These are phyloP conservation scores for Hippocampus guttulatus DNA, from an alignment of 2,113 vertebrate genomes.

Conservation along the genomic window DNA sequence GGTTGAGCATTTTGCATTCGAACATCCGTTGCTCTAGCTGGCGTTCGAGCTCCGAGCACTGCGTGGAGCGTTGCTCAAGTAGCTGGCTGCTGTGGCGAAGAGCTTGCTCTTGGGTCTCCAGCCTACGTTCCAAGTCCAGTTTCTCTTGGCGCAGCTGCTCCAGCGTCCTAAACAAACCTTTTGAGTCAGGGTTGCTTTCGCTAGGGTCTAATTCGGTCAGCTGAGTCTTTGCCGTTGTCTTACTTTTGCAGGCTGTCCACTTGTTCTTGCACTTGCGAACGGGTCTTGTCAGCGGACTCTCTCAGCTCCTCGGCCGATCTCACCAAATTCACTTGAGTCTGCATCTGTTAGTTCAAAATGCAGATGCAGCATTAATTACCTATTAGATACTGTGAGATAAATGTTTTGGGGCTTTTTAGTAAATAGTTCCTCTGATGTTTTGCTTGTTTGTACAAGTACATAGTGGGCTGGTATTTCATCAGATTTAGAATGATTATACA, in stretches of 20 bases:
- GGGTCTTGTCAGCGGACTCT: conserved; percentile 72
- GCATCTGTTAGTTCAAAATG: conserved; percentile 55
- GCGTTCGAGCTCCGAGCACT: conserved; percentile 69
- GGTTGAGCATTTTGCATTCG: neutral
- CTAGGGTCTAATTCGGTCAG: neutral
- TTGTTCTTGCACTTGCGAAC: conserved; percentile 69
- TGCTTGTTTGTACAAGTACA: no score
- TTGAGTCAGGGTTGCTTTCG: neutral
- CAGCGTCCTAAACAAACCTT: conserved; percentile 64
- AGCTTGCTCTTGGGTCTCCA: conserved; percentile 74
- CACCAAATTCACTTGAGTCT: conserved; percentile 52
- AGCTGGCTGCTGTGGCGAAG: conserved; percentile 71
- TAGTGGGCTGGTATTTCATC: no score
- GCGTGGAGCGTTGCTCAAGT: conserved; percentile 68
- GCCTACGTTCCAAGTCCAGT: conserved; percentile 73
- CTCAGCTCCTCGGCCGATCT: conserved; percentile 57
- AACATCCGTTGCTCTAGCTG: conserved; percentile 68
- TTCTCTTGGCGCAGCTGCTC: conserved; percentile 78
- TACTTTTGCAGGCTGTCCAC: conserved; percentile 76
- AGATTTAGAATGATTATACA: no score
- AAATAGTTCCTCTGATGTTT: no score
- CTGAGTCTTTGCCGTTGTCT: conserved; percentile 5
- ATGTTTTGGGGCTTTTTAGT: neutral
- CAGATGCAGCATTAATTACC: neutral
- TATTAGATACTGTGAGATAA: neutral